phyloP scores from a whole-genome alignment of 1,140 invertebrate genomes.

The Drosophila ohnishii region DNA sequence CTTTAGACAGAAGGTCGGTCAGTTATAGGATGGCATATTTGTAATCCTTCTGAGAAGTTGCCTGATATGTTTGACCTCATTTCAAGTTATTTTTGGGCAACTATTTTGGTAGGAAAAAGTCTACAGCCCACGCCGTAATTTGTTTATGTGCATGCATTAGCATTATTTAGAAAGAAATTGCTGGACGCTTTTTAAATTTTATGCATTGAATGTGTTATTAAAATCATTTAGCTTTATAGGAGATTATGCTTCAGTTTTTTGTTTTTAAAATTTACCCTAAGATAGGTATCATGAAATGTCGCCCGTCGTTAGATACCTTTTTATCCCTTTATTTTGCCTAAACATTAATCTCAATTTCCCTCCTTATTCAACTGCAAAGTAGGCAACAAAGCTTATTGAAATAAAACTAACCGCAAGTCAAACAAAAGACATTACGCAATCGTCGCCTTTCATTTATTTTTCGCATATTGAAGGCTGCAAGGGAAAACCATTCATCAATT shows the following conservation, averaged over 20 bases:
- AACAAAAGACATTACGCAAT: constrained; percentile 23
- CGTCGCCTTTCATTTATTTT: constrained; percentile 21
- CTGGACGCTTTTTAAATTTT: neutral
- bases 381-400: constrained; percentile 40
- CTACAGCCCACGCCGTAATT: constrained; percentile 2
- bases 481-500: constrained; percentile 63
- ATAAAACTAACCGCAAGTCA: neutral
- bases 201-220: neutral
- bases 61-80: neutral
- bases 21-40: neutral
- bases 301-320: too few species aligned
- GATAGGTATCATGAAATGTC: too few species aligned
- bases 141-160: constrained; percentile 9
- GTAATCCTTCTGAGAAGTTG: neutral
- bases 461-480: constrained; percentile 9
- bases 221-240: neutral
- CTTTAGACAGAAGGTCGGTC: neutral
- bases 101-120: neutral
- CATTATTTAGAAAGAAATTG: constrained; percentile 1
- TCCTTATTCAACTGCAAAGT: constrained; percentile 21
- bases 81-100: neutral
- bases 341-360: constrained; percentile 1
- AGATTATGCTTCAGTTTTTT: neutral
- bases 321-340: neutral
- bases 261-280: too few species aligned